Percentiles rank a stretch among this genome's conserved stretches.
phyloP scores from a whole-genome alignment of 92 coral and sea anemone genomes.

The Phenganax subtilis region DNA sequence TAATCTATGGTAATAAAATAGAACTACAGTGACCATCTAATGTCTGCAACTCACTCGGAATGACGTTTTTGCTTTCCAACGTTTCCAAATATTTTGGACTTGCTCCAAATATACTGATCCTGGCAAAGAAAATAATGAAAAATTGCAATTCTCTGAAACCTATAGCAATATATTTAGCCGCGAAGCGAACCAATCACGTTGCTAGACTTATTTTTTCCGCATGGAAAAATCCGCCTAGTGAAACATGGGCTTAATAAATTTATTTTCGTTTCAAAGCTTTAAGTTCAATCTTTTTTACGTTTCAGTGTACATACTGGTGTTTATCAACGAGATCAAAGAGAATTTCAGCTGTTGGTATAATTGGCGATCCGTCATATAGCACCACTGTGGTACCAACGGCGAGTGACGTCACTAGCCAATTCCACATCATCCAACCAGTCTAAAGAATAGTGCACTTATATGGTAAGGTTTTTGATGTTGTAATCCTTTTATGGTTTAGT shows the following conservation, averaged over 20 bases:
- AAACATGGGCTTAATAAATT: neutral
- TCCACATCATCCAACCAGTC: conserved; percentile 99
- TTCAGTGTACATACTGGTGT: conserved; percentile 57
- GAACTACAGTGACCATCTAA: too few relatives aligned
- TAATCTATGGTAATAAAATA: too few relatives aligned
- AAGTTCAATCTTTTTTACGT: too few relatives aligned
- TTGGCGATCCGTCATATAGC: conserved; percentile 91
- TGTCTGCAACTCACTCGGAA: conserved; percentile 64
- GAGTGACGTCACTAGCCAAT: conserved; percentile 89
- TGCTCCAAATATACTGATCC: conserved; percentile 80
- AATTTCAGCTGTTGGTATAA: conserved; percentile 74
- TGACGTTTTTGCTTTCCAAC: conserved; percentile 68
- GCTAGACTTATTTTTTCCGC: too few relatives aligned
- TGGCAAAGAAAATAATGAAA: conserved; percentile 18
- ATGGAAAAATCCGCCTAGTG: neutral
- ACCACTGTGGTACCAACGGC: conserved; percentile 86
- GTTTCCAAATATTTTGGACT: conserved; percentile 91
- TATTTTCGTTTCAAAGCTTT: too few relatives aligned
- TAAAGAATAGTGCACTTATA: neutral
- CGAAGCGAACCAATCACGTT: neutral
- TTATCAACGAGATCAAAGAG: conserved; percentile 84
- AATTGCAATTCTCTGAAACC: neutral
- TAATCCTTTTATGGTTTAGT: neutral
- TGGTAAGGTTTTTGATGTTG: neutral
- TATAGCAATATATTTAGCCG: neutral